Evolutionary conservation across 2,113 vertebrate species (phyloP).

Genomic region (Machaerirhynchus nigripectus): DNA sequence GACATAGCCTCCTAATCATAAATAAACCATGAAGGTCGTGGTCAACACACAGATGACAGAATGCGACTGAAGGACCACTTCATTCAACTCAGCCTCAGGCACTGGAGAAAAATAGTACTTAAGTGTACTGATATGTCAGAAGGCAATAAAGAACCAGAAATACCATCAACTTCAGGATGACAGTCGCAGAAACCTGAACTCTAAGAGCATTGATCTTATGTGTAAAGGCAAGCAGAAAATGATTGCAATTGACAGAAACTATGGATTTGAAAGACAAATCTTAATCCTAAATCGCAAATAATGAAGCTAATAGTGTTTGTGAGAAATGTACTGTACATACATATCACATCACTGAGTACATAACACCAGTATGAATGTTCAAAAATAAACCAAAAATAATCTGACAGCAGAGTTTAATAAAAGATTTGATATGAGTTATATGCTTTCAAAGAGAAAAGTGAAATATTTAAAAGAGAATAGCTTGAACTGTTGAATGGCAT

Average conservation of each 20-base stretch:
- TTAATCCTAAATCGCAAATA: constrained; percentile 42
- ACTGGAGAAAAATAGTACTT: constrained; percentile 53
- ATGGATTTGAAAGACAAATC: constrained; percentile 41
- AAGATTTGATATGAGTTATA: neutral
- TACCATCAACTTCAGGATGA: constrained; percentile 38
- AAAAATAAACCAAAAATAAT: constrained; percentile 28
- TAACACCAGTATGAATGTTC: neutral
- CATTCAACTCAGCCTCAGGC: constrained; percentile 50
- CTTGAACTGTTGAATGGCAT: neutral
- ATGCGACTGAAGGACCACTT: constrained; percentile 46
- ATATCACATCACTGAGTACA: neutral
- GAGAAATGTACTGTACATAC: neutral
- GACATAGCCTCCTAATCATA: constrained; percentile 32
- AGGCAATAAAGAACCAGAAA: constrained; percentile 56
- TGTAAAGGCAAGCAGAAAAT: constrained; percentile 28
- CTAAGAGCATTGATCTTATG: constrained; percentile 31
- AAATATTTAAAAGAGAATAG: neutral
- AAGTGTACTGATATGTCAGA: constrained; percentile 46
- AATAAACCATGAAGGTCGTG: constrained; percentile 63
- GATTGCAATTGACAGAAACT: neutral
- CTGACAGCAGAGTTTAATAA: neutral
- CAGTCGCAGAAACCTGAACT: constrained; percentile 27
- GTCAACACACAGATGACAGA: constrained; percentile 52
- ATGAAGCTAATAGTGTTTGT: neutral
- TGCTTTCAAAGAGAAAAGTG: neutral